Evolutionary conservation across 2,888 invertebrate genomes (phyloP).

Genomic region (Lasioglossum villosulum): DNA sequence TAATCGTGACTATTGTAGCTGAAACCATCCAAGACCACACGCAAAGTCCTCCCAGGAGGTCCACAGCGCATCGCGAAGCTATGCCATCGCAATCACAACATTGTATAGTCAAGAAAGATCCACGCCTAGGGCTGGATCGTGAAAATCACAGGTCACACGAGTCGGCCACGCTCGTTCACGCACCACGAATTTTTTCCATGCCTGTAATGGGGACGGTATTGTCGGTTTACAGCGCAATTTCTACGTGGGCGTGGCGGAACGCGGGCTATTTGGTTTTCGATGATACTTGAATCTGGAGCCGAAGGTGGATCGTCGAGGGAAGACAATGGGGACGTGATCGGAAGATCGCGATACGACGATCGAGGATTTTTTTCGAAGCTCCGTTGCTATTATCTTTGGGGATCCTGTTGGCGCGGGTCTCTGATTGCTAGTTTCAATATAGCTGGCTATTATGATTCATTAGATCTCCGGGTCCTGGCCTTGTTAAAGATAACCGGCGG

Average conservation of each 20-base stretch:
- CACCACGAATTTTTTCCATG: constrained; percentile 10
- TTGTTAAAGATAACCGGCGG: neutral
- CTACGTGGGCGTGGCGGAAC: constrained; percentile 29
- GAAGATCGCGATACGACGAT: constrained; percentile 11
- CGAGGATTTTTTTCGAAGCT: neutral
- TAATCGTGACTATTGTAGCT: neutral
- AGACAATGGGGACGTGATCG: constrained; percentile 13
- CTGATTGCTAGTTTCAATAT: constrained; percentile 4
- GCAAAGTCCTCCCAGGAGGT: constrained; percentile 38
- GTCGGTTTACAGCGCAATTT: constrained; percentile 7
- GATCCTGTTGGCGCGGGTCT: neutral
- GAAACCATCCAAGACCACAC: constrained; percentile 13
- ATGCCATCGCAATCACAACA: constrained; percentile 39
- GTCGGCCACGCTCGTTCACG: constrained; percentile 19
- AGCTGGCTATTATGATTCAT: constrained; percentile 11
- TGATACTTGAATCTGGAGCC: constrained; percentile 6
- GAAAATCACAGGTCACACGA: constrained; percentile 42
- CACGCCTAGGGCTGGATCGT: constrained; percentile 37
- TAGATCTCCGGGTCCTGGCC: neutral
- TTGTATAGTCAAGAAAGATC: constrained; percentile 36
- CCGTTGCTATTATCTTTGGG: constrained; percentile 4
- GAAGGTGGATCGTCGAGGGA: neutral
- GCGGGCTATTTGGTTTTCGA: constrained; percentile 32
- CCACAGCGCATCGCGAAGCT: neutral
- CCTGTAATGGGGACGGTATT: constrained; percentile 1